Conservation (phyloP, 2,888 invertebrate genomes). For the Sussaba pulchella region DNA sequence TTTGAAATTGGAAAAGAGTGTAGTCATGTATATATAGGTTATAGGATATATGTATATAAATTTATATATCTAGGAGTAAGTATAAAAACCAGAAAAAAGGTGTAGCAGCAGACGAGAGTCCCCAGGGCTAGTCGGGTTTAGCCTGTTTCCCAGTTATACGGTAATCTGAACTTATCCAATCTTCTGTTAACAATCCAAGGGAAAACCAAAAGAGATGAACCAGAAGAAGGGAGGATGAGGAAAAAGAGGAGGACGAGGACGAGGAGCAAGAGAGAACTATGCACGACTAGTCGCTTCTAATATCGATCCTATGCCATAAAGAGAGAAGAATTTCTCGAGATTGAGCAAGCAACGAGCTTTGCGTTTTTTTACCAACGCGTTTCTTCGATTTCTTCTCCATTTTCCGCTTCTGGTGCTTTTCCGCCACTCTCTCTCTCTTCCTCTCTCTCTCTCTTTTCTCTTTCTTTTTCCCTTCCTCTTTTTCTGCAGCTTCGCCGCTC, state of each 20-base stretch:
- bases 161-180: constrained; percentile 66
- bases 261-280: background rate
- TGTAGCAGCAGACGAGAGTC: constrained; percentile 40
- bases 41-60: too few relatives aligned
- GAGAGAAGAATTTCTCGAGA: constrained; percentile 43
- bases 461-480: too few relatives aligned
- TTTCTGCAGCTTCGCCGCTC: background rate
- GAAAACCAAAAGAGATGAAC: constrained; percentile 27
- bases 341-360: constrained; percentile 31
- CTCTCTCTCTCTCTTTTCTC: constrained; percentile 4
- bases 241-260: too few relatives aligned
- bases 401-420: constrained; percentile 58
- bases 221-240: background rate
- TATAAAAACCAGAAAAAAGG: constrained; percentile 14
- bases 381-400: constrained; percentile 64
- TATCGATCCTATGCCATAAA: constrained; percentile 43
- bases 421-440: constrained; percentile 33
- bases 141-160: constrained; percentile 55
- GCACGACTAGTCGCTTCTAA: constrained; percentile 42
- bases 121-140: constrained; percentile 53
- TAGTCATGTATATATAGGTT: background rate
- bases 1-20: constrained; percentile 52
- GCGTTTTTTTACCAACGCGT: constrained; percentile 45
- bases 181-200: constrained; percentile 60
- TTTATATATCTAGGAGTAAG: constrained; percentile 44